Conservation (phyloP, 2,888 invertebrate species). For the Isotomurus palustris region DNA sequence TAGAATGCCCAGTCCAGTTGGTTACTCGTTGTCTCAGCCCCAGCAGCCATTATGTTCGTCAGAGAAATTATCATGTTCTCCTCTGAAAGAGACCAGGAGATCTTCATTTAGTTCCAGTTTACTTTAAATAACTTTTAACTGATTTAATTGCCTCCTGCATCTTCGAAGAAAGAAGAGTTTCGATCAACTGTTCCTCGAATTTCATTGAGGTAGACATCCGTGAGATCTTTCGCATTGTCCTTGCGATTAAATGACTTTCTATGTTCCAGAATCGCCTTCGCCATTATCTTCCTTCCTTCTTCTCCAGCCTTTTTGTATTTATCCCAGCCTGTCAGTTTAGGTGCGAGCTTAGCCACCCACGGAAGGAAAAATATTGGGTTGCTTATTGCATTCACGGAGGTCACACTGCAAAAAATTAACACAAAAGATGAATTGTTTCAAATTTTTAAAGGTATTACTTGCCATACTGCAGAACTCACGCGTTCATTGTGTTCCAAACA, state of each 20-base stretch:
- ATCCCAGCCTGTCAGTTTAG: slow-evolving; percentile 11
- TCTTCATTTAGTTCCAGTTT: neutral
- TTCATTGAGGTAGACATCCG: slow-evolving; percentile 32
- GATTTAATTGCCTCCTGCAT: slow-evolving; percentile 24
- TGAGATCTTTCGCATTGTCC: slow-evolving; percentile 27
- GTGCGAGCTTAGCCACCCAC: slow-evolving; percentile 19
- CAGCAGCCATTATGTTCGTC: slow-evolving; percentile 34
- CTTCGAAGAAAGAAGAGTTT: slow-evolving; percentile 30
- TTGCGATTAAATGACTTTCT: slow-evolving; percentile 10
- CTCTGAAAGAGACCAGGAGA: slow-evolving; percentile 19
- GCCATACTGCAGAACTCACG: slow-evolving; percentile 1
- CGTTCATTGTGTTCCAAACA: slow-evolving; percentile 10
- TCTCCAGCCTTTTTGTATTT: slow-evolving; percentile 3
- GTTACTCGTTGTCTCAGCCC: slow-evolving; percentile 30
- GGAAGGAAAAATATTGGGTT: slow-evolving; percentile 26
- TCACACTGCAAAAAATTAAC: no score
- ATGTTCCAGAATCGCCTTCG: slow-evolving; percentile 20
- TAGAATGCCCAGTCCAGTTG: slow-evolving; percentile 29
- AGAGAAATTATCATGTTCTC: slow-evolving; percentile 22
- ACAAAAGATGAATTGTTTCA: neutral
- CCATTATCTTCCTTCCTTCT: slow-evolving; percentile 11
- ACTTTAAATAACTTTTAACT: neutral
- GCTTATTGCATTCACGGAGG: no score
- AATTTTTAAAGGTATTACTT: no score
- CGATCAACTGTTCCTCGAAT: slow-evolving; percentile 27